Conservation (phyloP, 2,113 vertebrate species). For the Pseudonaja textilis region DNA sequence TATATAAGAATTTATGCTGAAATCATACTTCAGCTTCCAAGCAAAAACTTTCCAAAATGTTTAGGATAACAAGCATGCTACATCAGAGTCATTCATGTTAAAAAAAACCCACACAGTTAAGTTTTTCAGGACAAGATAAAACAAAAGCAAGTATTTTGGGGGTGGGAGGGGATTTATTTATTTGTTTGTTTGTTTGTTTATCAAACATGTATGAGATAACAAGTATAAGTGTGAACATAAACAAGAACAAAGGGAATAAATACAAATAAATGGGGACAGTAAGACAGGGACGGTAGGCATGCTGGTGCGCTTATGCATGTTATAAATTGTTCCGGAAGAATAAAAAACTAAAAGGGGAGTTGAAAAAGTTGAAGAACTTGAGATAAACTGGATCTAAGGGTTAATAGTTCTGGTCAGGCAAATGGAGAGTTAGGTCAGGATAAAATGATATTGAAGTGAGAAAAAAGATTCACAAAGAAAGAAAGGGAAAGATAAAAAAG, state of each 20-base stretch:
- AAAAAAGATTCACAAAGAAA: not conserved
- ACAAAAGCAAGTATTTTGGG: not conserved
- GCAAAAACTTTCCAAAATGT: not conserved
- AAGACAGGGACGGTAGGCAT: no score
- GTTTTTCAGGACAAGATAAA: not conserved
- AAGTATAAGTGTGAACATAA: no score
- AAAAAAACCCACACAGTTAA: not conserved
- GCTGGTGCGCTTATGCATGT: no score
- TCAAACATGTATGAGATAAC: no score
- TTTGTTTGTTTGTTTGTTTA: no score
- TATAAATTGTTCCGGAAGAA: not conserved
- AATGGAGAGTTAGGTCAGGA: not conserved
- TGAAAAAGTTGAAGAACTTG: not conserved
- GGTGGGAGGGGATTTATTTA: no score
- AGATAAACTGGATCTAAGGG: not conserved
- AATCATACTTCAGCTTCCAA: not conserved
- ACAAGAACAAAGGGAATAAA: not conserved
- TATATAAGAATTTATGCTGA: not conserved
- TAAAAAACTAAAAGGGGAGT: not conserved
- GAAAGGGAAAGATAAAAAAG: not conserved
- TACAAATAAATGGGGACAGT: no score
- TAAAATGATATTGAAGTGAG: not conserved
- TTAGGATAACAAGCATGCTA: not conserved
- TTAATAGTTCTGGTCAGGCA: not conserved
- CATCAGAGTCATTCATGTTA: not conserved